Conservation (phyloP, 2,888 invertebrate genomes). For the Periphyllus acericola region DNA sequence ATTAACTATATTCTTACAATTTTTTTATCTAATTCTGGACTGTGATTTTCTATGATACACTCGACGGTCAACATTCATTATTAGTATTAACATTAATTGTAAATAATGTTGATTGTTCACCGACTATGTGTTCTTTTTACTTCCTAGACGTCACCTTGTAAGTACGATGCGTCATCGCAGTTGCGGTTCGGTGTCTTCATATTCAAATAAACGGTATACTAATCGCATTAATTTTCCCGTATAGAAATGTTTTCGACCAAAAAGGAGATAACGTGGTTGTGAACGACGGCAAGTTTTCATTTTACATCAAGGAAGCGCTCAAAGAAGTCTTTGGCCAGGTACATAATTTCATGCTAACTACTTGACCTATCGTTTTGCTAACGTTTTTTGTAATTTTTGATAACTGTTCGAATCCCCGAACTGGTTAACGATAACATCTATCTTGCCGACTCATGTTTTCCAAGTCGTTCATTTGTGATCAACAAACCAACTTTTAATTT, state of each 20-base stretch:
- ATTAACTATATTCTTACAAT: no score
- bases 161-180: background rate
- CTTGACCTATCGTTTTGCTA: background rate
- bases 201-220: background rate
- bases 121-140: conserved; percentile 56
- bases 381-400: background rate
- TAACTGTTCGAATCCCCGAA: background rate
- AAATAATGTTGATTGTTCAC: conserved; percentile 5
- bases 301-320: conserved; percentile 47
- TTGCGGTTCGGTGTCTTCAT: background rate
- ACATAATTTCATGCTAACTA: background rate
- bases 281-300: conserved; percentile 30
- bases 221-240: background rate
- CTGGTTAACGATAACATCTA: background rate
- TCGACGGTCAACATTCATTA: no score
- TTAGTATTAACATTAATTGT: no score
- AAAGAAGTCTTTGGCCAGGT: conserved; percentile 56
- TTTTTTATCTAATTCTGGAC: no score
- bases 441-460: background rate
- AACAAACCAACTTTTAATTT: background rate
- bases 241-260: conserved; percentile 35
- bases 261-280: conserved; percentile 15
- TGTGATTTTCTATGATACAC: no score
- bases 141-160: conserved; percentile 54
- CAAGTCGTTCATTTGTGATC: background rate